Base-by-base conservation (phyloP, 2,113 vertebrate genomes). In the Heloderma charlesbogerti region DNA sequence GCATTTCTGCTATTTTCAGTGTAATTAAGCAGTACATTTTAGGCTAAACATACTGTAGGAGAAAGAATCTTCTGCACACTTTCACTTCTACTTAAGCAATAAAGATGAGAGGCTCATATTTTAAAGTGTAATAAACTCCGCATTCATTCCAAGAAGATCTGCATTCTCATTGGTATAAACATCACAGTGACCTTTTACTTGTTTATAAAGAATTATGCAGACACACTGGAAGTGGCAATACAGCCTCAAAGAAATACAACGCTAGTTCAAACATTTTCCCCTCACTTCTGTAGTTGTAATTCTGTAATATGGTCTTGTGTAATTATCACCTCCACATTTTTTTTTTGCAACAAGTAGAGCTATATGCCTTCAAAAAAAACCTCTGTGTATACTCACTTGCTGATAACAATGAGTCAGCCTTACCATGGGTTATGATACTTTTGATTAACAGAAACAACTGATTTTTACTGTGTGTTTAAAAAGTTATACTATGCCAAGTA, bases 301-400 rank as follows among this genome's bases (percentile, higher is more conserved):
- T 48, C 57, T 40, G 78, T 25, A 25, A 57, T 13, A 86, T 54
- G 71, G 43, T 74, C 9, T 18, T 54, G 18, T 72, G 13, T 0
- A 0, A 25, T 45, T 66, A 91, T 45, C 87, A 87, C 3, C 72
- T 69, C 75, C 90, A 89, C 9, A 16, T 0, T 1, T 78, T 15
- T 15, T 60, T 9, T 69, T 67, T 93, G 63, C 84, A 57, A 63
- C 29, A 81, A 88, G 79, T 4, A 74, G 1, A 3, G 2, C 90
- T 43, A 84, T 6, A 89, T 81, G 43, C 20, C 71, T 94, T 84
- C 89, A 89, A 84, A 1, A 92, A 74, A 89, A n/a, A 60, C 51
- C 6, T 74, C 22, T 54, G 43, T 60, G 34, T 57, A 81, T 54
- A 74, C 37, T 72, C 86, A 37, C 27, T 15, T 22, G 57, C 3